phyloP scores from a whole-genome alignment of 2,888 invertebrate species.

The Andrena camellia region DNA sequence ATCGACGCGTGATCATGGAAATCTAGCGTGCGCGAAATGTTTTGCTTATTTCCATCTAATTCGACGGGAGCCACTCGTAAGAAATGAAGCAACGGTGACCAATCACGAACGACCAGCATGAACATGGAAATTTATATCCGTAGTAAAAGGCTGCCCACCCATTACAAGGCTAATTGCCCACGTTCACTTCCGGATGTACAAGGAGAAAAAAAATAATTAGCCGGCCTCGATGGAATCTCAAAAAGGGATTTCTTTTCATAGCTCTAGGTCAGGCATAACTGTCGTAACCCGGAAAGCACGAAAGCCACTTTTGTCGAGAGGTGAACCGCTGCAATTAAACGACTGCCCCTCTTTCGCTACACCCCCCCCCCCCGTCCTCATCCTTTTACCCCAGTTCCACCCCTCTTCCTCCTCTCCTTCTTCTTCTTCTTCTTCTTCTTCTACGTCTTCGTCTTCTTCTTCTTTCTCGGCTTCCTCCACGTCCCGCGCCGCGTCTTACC shows the following conservation, averaged over 20 bases:
- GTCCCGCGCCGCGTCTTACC: slow-evolving; percentile 40
- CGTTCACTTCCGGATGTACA: slow-evolving; percentile 38
- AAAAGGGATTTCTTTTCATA: slow-evolving; percentile 49
- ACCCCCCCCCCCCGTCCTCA: too few species aligned
- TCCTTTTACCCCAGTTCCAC: slow-evolving; percentile 23
- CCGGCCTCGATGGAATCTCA: slow-evolving; percentile 55
- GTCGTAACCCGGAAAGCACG: slow-evolving; percentile 58
- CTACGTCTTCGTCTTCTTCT: slow-evolving; percentile 4
- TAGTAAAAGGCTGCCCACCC: neutral
- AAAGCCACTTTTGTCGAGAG: slow-evolving; percentile 68
- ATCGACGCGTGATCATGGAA: too few species aligned
- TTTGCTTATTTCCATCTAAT: neutral
- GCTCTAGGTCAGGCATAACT: slow-evolving; percentile 52
- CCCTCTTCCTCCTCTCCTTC: neutral
- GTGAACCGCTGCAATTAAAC: slow-evolving; percentile 73
- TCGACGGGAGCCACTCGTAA: neutral
- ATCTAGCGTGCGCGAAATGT: too few species aligned
- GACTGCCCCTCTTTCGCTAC: slow-evolving; percentile 51
- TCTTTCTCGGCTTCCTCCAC: slow-evolving; percentile 20
- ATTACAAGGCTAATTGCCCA: slow-evolving; percentile 47
- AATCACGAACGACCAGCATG: neutral
- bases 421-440: slow-evolving; percentile 16
- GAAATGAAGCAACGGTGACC: neutral
- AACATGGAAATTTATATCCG: slow-evolving; percentile 1
- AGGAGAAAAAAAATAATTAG: slow-evolving; percentile 58